Percentiles rank a stretch among this genome's conserved stretches.
phyloP scores from a whole-genome alignment of 2,797 vertebrate genomes.

The Discoglossus pictus region DNA sequence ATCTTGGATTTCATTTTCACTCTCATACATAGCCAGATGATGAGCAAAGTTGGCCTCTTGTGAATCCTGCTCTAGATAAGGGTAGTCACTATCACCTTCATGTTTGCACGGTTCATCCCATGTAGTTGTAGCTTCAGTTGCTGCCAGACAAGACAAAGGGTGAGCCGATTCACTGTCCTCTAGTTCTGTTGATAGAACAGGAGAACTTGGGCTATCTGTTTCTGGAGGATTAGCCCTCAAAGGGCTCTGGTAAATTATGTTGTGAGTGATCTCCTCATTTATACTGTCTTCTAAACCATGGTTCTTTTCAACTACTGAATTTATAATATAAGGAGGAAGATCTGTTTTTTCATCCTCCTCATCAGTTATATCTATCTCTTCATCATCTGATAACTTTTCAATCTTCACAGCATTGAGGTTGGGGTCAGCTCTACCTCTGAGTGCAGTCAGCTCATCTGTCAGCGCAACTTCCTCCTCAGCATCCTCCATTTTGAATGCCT shows the following conservation, averaged over 20 bases:
- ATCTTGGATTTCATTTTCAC: conserved; percentile 63
- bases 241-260: conserved; percentile 39
- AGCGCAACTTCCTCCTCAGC: conserved; percentile 13
- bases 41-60: conserved; percentile 52
- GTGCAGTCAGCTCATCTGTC: conserved; percentile 17
- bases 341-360: conserved; percentile 72
- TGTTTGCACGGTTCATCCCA: conserved; percentile 9
- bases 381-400: conserved; percentile 89
- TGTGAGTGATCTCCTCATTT: conserved; percentile 36
- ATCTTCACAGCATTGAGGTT: conserved; percentile 86
- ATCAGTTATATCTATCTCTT: conserved; percentile 95
- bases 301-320: conserved; percentile 3
- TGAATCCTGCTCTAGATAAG: conserved; percentile 45
- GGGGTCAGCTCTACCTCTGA: conserved; percentile 67
- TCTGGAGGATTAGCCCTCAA: background rate
- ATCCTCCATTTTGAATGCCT: conserved; percentile 42
- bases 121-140: too few species aligned
- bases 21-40: conserved; percentile 56
- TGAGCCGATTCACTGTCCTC: background rate
- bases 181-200: background rate
- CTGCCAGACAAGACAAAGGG: conserved; percentile 33
- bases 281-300: conserved; percentile 28
- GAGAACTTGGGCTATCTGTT: background rate
- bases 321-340: conserved; percentile 26
- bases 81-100: conserved; percentile 1